Evolutionary conservation across 2,113 vertebrate species (phyloP).

Genomic region (Cochlearius cochlearius): DNA sequence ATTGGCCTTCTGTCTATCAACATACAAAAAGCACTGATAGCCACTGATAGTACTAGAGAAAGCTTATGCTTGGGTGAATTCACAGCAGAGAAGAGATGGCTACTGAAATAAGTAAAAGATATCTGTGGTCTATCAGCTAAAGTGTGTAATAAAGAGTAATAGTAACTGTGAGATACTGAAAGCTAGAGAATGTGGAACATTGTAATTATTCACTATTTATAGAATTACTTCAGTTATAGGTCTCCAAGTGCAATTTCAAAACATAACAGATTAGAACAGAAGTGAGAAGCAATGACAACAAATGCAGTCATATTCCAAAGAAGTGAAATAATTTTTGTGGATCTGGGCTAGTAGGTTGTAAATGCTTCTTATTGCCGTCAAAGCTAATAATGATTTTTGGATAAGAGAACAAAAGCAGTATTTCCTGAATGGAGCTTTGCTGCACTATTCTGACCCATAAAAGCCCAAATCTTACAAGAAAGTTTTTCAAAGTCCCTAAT

Average conservation of each 20-base stretch:
- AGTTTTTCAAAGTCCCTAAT: neutral
- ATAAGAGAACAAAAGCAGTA: neutral
- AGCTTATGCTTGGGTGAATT: neutral
- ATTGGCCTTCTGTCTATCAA: neutral
- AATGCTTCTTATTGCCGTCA: neutral
- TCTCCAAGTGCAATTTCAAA: neutral
- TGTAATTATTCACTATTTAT: neutral
- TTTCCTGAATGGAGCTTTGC: neutral
- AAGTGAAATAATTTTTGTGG: neutral
- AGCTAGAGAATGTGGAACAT: neutral
- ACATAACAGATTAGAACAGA: neutral
- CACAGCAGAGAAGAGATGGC: neutral
- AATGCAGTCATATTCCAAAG: neutral
- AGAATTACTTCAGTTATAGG: neutral
- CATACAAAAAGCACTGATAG: fast-evolving
- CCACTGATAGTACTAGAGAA: neutral
- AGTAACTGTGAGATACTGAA: neutral
- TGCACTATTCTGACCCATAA: neutral
- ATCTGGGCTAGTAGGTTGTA: neutral
- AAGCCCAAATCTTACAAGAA: neutral
- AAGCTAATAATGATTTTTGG: fast-evolving
- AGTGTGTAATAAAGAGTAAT: neutral
- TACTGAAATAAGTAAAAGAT: neutral
- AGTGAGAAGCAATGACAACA: neutral
- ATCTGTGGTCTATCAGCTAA: neutral